A percentile compares a stretch with the other conserved stretches of the same genome.
Conservation (phyloP, 2,888 invertebrate genomes). For the Magallana nippona region DNA sequence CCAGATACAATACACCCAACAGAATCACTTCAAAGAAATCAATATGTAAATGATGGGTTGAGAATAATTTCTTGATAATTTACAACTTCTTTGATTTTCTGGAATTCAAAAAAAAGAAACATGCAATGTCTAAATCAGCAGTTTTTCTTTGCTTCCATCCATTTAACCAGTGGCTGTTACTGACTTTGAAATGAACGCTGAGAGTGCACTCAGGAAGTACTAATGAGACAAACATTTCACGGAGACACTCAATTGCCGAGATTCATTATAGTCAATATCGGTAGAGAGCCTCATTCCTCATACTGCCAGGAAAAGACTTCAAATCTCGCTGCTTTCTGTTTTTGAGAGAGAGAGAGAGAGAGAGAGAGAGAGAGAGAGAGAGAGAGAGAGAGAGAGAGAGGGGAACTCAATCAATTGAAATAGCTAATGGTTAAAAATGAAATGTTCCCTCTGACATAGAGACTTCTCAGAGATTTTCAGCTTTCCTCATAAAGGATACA, state of each 20-base stretch:
- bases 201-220: background rate
- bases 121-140: no score
- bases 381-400: no score
- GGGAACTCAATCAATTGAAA: background rate
- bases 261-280: conserved; percentile 6
- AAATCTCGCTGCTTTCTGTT: background rate
- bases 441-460: background rate
- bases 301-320: background rate
- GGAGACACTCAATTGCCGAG: background rate
- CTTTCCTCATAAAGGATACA: background rate
- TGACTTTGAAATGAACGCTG: background rate
- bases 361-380: no score
- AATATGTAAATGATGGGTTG: no score
- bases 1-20: no score
- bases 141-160: no score
- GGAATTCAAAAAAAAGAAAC: no score
- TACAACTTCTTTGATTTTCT: no score
- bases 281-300: conserved; percentile 19
- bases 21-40: no score
- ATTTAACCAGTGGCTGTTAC: background rate
- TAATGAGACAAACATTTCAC: background rate
- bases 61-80: no score
- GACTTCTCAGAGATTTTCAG: conserved; percentile 4
- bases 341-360: no score
- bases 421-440: background rate